Percentiles rank a stretch among this genome's conserved stretches.
phyloP scores from a whole-genome alignment of 2,113 vertebrate species.

The Sus scrofa region DNA sequence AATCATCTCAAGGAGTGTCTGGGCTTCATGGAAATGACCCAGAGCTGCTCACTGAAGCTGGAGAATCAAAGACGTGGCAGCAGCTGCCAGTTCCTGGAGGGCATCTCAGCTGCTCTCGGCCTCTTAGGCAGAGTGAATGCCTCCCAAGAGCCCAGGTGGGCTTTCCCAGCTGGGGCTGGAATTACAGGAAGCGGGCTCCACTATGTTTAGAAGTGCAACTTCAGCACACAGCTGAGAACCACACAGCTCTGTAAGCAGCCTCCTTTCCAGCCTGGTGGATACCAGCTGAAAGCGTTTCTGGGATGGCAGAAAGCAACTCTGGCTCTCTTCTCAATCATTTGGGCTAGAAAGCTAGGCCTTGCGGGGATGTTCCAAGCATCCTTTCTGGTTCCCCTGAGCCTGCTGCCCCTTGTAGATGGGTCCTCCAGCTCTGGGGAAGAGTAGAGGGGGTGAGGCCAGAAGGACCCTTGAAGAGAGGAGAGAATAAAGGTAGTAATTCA shows the following conservation, averaged over 20 bases:
- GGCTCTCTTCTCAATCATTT: background rate
- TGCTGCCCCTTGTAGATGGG: background rate
- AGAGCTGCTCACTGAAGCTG: slow-evolving; percentile 46
- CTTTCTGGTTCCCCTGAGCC: background rate
- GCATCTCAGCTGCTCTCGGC: slow-evolving; percentile 43
- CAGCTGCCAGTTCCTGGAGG: slow-evolving; percentile 44
- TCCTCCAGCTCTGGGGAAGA: background rate
- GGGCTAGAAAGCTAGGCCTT: background rate
- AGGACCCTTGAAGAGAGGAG: background rate
- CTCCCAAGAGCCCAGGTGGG: slow-evolving; percentile 58
- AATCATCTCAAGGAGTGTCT: slow-evolving; percentile 60
- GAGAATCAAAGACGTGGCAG: slow-evolving; percentile 19
- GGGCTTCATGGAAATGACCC: background rate
- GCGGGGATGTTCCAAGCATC: no score
- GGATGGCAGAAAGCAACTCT: background rate
- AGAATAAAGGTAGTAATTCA: background rate
- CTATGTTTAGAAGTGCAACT: slow-evolving; percentile 56
- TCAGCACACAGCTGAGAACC: slow-evolving; percentile 3
- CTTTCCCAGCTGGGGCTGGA: slow-evolving; percentile 54
- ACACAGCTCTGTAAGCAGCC: background rate
- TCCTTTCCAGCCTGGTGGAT: background rate
- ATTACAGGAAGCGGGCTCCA: background rate
- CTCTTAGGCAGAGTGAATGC: background rate
- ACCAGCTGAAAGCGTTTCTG: background rate
- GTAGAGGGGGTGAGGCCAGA: background rate